Percentiles rank a stretch among this genome's conserved stretches.
These are phyloP conservation scores for Acheta domesticus DNA, from an alignment of 2,888 invertebrate species.

Conservation along the genomic window DNA sequence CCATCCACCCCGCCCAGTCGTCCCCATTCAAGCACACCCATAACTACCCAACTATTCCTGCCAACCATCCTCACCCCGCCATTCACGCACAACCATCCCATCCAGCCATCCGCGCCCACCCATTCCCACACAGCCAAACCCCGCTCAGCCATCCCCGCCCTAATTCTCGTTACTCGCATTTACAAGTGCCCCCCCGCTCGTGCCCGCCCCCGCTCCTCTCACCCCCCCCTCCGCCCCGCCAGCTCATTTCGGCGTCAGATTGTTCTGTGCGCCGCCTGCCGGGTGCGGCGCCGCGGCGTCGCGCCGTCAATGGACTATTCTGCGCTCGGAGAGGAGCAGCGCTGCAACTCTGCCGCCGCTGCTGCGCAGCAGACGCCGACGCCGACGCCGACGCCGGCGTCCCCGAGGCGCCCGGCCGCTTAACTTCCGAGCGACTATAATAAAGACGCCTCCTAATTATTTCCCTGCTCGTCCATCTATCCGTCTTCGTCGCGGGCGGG, in stretches of 20 bases:
- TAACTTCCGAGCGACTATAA: not conserved
- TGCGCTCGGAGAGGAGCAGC: too few relatives aligned
- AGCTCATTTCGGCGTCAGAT: too few relatives aligned
- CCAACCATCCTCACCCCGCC: too few relatives aligned
- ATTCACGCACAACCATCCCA: too few relatives aligned
- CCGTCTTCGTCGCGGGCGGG: not conserved
- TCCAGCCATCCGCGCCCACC: not conserved
- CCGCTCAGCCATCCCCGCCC: not conserved
- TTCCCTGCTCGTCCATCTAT: not conserved
- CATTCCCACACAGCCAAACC: not conserved
- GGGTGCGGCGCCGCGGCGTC: too few relatives aligned
- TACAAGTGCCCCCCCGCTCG: not conserved
- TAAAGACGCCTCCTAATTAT: constrained; percentile 11
- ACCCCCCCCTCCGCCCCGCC: not conserved
- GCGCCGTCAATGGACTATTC: too few relatives aligned
- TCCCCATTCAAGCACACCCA: too few relatives aligned
- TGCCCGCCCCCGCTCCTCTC: not conserved
- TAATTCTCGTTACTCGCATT: not conserved
- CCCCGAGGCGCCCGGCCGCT: not conserved
- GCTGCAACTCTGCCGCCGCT: not conserved
- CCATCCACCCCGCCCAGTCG: too few relatives aligned
- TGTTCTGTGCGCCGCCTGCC: too few relatives aligned
- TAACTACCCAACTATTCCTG: too few relatives aligned
- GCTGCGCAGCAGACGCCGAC: too few relatives aligned
- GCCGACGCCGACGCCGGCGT: not conserved